A percentile compares a stretch with the other conserved stretches of the same genome.
Evolutionary conservation across 2,888 invertebrate species (phyloP).

Genomic region (Sialis lutaria): DNA sequence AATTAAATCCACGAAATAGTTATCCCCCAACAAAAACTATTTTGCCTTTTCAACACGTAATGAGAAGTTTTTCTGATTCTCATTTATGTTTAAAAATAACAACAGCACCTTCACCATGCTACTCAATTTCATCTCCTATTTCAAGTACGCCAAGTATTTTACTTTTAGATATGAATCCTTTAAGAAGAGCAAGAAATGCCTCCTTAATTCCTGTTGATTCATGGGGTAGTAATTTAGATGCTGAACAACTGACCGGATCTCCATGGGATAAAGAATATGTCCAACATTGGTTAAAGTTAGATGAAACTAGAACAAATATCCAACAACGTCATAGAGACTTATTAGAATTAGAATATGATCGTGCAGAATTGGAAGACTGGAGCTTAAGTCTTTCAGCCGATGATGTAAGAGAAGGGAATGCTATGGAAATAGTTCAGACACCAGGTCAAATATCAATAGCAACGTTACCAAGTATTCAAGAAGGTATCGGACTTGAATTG

Average conservation of each 20-base stretch:
- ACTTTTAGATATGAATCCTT: slow-evolving; percentile 35
- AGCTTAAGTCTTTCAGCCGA: slow-evolving; percentile 55
- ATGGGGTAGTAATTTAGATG: slow-evolving; percentile 16
- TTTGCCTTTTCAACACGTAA: slow-evolving; percentile 53
- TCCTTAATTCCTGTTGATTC: slow-evolving; percentile 15
- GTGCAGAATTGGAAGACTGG: slow-evolving; percentile 65
- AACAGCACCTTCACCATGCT: slow-evolving; percentile 37
- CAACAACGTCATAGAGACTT: slow-evolving; percentile 51
- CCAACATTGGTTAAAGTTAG: slow-evolving; percentile 57
- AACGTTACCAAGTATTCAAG: slow-evolving; percentile 54
- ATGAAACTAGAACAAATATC: slow-evolving; percentile 48
- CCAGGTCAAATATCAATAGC: slow-evolving; percentile 45
- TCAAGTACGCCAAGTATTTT: slow-evolving; percentile 43
- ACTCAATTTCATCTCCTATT: slow-evolving; percentile 33
- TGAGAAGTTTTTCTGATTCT: slow-evolving; percentile 57
- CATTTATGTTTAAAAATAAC: slow-evolving; percentile 53
- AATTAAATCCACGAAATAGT: slow-evolving; percentile 46
- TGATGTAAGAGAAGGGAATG: slow-evolving; percentile 35
- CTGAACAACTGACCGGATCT: slow-evolving; percentile 37
- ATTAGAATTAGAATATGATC: slow-evolving; percentile 54
- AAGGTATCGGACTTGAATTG: slow-evolving; percentile 51
- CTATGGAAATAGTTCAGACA: slow-evolving; percentile 27
- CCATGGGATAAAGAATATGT: slow-evolving; percentile 56
- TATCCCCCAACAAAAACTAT: slow-evolving; percentile 52
- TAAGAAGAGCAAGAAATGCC: slow-evolving; percentile 34